Conservation (phyloP, 2,888 invertebrate genomes). For the Acanthacorydalis orientalis region DNA sequence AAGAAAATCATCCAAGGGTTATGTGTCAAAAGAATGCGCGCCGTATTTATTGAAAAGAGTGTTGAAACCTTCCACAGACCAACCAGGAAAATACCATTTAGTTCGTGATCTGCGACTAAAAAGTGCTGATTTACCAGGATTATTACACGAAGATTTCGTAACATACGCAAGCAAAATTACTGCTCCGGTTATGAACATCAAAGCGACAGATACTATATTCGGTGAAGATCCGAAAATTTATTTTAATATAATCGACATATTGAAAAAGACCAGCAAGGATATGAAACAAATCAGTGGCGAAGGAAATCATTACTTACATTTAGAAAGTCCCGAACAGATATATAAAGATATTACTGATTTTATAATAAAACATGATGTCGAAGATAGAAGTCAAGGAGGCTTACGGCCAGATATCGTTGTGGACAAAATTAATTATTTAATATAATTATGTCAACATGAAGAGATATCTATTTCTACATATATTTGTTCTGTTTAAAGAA, state of each 20-base stretch:
- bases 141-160: constrained; percentile 35
- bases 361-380: constrained; percentile 7
- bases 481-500: no score
- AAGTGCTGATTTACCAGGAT: constrained; percentile 28
- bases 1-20: constrained; percentile 34
- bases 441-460: no score
- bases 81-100: constrained; percentile 43
- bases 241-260: constrained; percentile 30
- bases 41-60: constrained; percentile 38
- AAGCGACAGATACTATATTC: constrained; percentile 36
- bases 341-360: constrained; percentile 6
- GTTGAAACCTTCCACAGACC: constrained; percentile 30
- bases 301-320: constrained; percentile 30
- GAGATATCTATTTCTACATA: no score
- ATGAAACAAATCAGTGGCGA: constrained; percentile 38
- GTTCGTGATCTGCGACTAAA: constrained; percentile 49
- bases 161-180: constrained; percentile 36
- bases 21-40: constrained; percentile 35
- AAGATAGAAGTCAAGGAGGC: not conserved
- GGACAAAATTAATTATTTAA: no score
- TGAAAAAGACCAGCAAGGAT: constrained; percentile 30
- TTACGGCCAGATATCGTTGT: no score
- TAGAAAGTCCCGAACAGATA: constrained; percentile 9
- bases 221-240: constrained; percentile 33
- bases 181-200: constrained; percentile 46